Percentiles rank a stretch among this genome's conserved stretches.
phyloP scores from a whole-genome alignment of 2,888 invertebrate genomes.

The Heliconius hortense region DNA sequence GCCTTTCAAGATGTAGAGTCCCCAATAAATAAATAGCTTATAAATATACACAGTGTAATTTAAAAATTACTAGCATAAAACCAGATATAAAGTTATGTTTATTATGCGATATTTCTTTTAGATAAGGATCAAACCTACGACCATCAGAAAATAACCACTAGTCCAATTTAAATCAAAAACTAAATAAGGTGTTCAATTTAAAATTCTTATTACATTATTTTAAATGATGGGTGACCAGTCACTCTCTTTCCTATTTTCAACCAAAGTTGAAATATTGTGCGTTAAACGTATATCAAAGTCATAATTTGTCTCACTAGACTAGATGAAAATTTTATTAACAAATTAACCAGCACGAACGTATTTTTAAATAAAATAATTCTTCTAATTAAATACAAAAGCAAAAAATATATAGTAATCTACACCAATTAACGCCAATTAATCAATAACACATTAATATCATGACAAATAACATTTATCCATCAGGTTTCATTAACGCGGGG shows the following conservation, averaged over 20 bases:
- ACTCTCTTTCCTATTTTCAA: background rate
- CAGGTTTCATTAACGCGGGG: conserved; percentile 75
- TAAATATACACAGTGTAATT: too few species aligned
- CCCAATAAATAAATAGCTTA: too few species aligned
- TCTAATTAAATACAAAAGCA: background rate
- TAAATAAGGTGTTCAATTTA: background rate
- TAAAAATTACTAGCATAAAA: too few species aligned
- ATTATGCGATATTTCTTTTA: too few species aligned
- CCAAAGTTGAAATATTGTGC: background rate
- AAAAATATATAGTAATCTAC: conserved; percentile 6
- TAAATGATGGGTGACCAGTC: too few species aligned
- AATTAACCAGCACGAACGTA: background rate
- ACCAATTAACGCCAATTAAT: conserved; percentile 62
- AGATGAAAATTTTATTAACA: background rate
- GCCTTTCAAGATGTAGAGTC: too few species aligned
- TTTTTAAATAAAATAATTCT: background rate
- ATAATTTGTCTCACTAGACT: background rate
- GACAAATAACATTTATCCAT: conserved; percentile 79
- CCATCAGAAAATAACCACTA: background rate
- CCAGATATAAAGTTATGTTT: too few species aligned
- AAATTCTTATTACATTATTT: too few species aligned
- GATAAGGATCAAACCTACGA: too few species aligned
- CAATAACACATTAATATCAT: conserved; percentile 79
- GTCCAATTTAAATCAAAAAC: background rate
- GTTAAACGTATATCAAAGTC: background rate